phyloP scores from a whole-genome alignment of 2,888 invertebrate genomes.

The Parasteatoda lunata region DNA sequence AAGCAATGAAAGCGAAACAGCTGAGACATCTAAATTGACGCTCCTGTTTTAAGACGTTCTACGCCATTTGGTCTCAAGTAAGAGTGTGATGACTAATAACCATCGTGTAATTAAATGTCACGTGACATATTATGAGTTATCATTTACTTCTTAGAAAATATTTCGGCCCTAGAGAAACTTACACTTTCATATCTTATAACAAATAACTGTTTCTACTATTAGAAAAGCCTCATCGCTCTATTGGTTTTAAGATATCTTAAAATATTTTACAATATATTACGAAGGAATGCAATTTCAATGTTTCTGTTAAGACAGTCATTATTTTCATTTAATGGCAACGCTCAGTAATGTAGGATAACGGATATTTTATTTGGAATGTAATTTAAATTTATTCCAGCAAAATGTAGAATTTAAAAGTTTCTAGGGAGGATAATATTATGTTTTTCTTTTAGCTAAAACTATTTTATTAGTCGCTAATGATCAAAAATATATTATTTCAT shows the following conservation, averaged over 20 bases:
- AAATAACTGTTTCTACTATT: conserved; percentile 21
- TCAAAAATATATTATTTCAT: too few relatives aligned
- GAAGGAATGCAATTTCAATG: conserved; percentile 20
- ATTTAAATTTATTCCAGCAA: conserved; percentile 26
- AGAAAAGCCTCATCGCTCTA: not conserved
- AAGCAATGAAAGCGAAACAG: conserved; percentile 6
- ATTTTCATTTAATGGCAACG: conserved; percentile 31
- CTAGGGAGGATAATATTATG: conserved; percentile 6
- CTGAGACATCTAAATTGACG: conserved; percentile 18
- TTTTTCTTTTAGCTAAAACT: not conserved
- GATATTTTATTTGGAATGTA: conserved; percentile 20
- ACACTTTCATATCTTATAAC: conserved; percentile 16
- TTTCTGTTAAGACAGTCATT: conserved; percentile 4
- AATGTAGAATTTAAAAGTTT: conserved; percentile 1
- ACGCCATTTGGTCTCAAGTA: conserved; percentile 1
- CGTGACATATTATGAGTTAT: conserved; percentile 36
- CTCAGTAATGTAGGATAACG: conserved; percentile 18
- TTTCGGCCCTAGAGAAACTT: conserved; percentile 16
- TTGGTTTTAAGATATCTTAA: conserved; percentile 30
- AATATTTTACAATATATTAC: conserved; percentile 24
- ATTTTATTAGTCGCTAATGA: not conserved
- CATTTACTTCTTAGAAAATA: conserved; percentile 38
- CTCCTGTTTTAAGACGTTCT: conserved; percentile 21
- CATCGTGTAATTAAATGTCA: conserved; percentile 49
- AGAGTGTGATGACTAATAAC: conserved; percentile 22